phyloP scores from a whole-genome alignment of 2,113 vertebrate genomes.

The Enhydra lutris region DNA sequence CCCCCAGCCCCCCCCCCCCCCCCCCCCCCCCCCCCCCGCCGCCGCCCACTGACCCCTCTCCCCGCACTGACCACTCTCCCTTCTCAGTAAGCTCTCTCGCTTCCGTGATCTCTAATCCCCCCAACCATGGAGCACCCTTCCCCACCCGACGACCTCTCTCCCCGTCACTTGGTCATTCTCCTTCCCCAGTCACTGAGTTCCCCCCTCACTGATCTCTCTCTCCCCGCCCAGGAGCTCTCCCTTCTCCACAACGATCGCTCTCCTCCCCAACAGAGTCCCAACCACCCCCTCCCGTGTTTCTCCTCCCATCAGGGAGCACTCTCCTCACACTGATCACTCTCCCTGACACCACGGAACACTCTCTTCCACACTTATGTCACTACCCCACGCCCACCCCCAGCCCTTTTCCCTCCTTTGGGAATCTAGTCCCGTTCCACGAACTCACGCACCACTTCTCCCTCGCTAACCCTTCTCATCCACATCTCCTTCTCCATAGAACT shows the following conservation, averaged over 20 bases:
- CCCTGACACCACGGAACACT: not conserved
- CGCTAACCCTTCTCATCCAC: not conserved
- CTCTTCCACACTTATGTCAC: not conserved
- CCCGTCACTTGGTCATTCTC: not conserved
- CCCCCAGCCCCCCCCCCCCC: too few relatives aligned
- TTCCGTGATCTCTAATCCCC: not conserved
- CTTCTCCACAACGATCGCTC: rapidly evolving
- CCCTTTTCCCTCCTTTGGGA: rapidly evolving
- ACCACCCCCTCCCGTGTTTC: not conserved
- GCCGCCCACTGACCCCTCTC: not conserved
- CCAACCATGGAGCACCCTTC: not conserved
- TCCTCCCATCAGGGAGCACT: not conserved
- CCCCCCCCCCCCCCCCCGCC: too few relatives aligned
- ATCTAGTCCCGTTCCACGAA: not conserved
- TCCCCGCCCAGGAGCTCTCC: not conserved
- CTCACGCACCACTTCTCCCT: not conserved
- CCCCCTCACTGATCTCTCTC: rapidly evolving
- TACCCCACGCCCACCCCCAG: not conserved
- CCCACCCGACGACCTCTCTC: not conserved
- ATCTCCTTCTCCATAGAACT: not conserved
- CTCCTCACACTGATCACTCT: not conserved
- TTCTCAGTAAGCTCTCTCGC: not conserved
- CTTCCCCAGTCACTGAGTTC: not conserved
- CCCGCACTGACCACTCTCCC: not conserved
- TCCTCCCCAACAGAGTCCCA: not conserved